Evolutionary conservation across 2,888 invertebrate genomes (phyloP), one percentile per base, ranked within the genome.

Genomic region (Cantharis rustica): DNA sequence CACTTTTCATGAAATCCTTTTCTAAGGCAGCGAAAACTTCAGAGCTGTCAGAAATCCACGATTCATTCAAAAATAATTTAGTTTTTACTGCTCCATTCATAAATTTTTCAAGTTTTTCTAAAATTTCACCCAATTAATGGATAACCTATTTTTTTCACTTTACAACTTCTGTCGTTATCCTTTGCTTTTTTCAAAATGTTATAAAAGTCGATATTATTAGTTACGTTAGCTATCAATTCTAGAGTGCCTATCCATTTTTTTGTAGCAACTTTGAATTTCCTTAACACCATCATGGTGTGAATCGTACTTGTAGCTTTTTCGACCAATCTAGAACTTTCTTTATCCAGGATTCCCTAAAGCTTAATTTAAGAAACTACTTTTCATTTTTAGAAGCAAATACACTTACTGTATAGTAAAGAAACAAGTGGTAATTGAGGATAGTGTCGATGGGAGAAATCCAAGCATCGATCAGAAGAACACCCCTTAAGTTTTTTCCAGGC

Each of bases 361-460:
- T 20, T 70, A 16, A 2, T 70, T 13, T 27, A 16, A 7, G 10
- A 68, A 23, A 23, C 23, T 1, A 23, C 9, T 7, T 1, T n/a
- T 15, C 1, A 0, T 31, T 0, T 15, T 9, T 16, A 9, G 13
- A 75, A 73, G 13, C 16, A 66, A 23, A 66, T 16, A 66, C 7
- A 13, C 82, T 89, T 88, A 93, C 94, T 83, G 94, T 92, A n/a
- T 93, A 91, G 23, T 94, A 90, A 10, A 97, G 90, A 83, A 93
- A 93, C 0, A 94, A 94, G 0, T 93, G 95, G 96, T 96, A 97
- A 0, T 94, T 93, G 31, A 94, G 88, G 0, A 95, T 94, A 0
- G 94, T 93, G 85, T 97, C 96, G 71, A 96, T 91, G 0, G 97
- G 96, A 1, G 95, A 94, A 79, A 97, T 95, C 97, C 97, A 97